Conservation (phyloP, 2,113 vertebrate genomes). For the Spea bombifrons region DNA sequence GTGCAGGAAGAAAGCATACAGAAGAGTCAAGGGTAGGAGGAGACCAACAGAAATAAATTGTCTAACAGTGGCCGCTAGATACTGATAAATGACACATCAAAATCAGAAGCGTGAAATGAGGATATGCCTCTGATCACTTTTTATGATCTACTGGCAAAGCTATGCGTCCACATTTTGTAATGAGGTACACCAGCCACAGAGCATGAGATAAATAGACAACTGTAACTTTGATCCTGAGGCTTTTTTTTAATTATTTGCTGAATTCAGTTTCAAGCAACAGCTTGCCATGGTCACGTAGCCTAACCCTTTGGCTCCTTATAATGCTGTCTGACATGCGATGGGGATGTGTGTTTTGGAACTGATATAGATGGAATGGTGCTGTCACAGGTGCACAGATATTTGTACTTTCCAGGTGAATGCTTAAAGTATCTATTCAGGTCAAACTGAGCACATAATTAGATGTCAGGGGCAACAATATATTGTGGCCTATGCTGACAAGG, state of each 20-base stretch:
- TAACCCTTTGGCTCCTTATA: neutral
- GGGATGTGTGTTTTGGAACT: neutral
- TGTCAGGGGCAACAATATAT: no score
- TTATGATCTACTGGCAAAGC: constrained; percentile 44
- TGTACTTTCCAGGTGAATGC: constrained; percentile 1
- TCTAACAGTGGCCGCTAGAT: constrained; percentile 13
- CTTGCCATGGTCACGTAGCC: neutral
- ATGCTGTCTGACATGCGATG: neutral
- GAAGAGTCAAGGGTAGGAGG: constrained; percentile 42
- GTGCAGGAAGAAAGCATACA: constrained; percentile 27
- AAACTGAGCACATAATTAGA: no score
- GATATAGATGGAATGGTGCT: neutral
- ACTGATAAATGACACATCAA: constrained; percentile 43
- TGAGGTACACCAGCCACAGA: constrained; percentile 9
- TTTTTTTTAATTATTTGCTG: constrained; percentile 18
- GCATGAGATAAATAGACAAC: constrained; percentile 20
- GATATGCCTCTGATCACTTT: constrained; percentile 33
- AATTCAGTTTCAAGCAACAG: neutral
- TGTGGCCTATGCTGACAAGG: no score
- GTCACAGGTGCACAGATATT: neutral
- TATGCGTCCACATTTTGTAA: neutral
- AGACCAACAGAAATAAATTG: constrained; percentile 24
- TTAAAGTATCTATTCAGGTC: no score
- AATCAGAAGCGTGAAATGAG: constrained; percentile 36
- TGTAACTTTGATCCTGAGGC: neutral